phyloP scores from a whole-genome alignment of 2,797 vertebrate species.

The Nyctibius grandis region DNA sequence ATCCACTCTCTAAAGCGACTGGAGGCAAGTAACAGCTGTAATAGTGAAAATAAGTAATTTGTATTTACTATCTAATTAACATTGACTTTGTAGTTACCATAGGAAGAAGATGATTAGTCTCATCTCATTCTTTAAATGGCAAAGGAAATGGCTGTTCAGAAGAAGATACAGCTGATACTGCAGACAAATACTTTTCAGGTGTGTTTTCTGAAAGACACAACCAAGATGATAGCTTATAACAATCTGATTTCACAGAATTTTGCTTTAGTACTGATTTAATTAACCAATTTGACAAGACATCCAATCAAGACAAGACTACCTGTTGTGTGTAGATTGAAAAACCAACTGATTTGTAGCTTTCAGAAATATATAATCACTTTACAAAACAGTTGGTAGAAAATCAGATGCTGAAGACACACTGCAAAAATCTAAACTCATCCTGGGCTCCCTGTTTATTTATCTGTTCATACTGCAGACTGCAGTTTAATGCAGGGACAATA shows the following conservation, averaged over 20 bases:
- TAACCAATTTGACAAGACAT: not conserved
- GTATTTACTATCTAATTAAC: not conserved
- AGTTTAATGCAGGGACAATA: not conserved
- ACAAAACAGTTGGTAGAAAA: not conserved
- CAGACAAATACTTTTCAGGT: slow-evolving; percentile 64
- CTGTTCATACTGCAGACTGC: not conserved
- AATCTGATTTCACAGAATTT: not conserved
- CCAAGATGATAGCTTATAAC: not conserved
- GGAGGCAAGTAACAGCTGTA: not conserved
- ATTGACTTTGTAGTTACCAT: slow-evolving; percentile 77
- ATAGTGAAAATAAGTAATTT: not conserved
- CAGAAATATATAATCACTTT: not conserved
- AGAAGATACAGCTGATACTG: slow-evolving; percentile 62
- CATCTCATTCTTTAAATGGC: slow-evolving; percentile 72
- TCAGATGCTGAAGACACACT: not conserved
- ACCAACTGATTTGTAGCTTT: not conserved
- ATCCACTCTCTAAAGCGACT: not conserved
- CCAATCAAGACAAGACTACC: not conserved
- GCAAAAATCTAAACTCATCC: not conserved
- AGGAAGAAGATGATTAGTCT: slow-evolving; percentile 85
- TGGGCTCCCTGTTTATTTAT: not conserved
- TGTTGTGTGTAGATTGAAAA: not conserved
- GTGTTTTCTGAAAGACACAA: slow-evolving; percentile 76
- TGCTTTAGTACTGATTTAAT: not conserved
- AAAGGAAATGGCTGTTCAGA: slow-evolving; percentile 65